phyloP scores from a whole-genome alignment of 2,113 vertebrate species.

The Hassar affinis region DNA sequence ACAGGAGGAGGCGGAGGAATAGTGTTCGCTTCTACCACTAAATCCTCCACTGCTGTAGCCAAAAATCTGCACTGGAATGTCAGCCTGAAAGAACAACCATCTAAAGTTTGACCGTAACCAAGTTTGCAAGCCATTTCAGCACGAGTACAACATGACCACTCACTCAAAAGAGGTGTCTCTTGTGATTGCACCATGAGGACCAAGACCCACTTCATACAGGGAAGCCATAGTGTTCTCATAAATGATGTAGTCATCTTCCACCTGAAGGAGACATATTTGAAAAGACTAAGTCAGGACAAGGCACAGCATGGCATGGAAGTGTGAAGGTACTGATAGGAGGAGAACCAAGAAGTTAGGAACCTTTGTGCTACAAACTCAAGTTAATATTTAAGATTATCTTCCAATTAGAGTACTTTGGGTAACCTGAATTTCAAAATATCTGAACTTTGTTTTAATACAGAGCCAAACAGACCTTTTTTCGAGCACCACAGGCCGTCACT shows the following conservation, averaged over 20 bases:
- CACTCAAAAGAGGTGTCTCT: conserved; percentile 68
- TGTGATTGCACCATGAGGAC: conserved; percentile 61
- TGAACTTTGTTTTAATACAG: background rate
- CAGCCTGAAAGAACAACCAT: conserved; percentile 52
- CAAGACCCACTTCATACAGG: conserved; percentile 53
- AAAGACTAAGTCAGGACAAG: background rate
- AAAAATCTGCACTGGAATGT: conserved; percentile 65
- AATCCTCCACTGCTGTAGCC: conserved; percentile 47
- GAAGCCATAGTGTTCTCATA: conserved; percentile 70
- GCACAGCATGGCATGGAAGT: background rate
- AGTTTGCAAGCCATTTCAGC: background rate
- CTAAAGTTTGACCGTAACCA: conserved; percentile 4
- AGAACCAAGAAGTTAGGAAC: background rate
- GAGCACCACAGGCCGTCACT: conserved; percentile 42
- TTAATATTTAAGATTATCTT: background rate
- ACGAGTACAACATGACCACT: background rate
- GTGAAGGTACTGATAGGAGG: background rate
- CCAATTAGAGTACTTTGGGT: background rate
- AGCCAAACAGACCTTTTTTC: conserved; percentile 27
- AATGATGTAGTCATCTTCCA: conserved; percentile 58
- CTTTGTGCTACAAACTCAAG: background rate
- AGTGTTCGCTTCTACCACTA: conserved; percentile 49
- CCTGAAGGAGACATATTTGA: conserved; percentile 51
- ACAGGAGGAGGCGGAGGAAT: conserved; percentile 40
- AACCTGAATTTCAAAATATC: background rate